phyloP scores from a whole-genome alignment of 2,797 vertebrate genomes.

The Cuniculus paca region DNA sequence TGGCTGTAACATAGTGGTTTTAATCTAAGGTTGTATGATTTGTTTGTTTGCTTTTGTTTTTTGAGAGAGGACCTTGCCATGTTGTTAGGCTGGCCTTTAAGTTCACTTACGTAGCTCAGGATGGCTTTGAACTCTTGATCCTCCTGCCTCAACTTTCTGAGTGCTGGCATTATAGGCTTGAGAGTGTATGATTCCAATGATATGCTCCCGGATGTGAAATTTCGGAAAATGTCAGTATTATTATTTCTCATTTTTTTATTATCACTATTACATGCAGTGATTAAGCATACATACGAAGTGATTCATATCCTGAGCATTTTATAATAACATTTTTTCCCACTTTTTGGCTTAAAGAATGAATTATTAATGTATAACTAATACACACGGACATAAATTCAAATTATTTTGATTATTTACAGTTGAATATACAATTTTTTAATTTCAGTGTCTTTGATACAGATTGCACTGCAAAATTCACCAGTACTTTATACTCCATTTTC shows the following conservation, averaged over 20 bases:
- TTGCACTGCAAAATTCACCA: background rate
- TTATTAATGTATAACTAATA: background rate
- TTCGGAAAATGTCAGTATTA: background rate
- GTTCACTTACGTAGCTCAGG: background rate
- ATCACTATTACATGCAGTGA: background rate
- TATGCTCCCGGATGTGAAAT: background rate
- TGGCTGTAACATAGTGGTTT: background rate
- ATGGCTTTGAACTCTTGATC: background rate
- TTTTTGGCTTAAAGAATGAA: conserved; percentile 1
- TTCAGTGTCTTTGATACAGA: background rate
- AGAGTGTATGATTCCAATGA: background rate
- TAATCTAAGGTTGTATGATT: background rate
- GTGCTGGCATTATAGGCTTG: background rate
- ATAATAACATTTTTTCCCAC: background rate
- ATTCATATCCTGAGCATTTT: background rate
- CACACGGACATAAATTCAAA: background rate
- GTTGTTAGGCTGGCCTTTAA: background rate
- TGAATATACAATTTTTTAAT: background rate
- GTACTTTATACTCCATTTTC: background rate
- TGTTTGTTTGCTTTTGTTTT: background rate
- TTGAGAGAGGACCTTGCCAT: background rate
- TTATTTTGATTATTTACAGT: background rate
- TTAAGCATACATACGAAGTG: background rate
- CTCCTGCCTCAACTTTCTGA: background rate
- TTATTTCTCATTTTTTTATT: background rate